phyloP scores from a whole-genome alignment of 2,888 invertebrate genomes.

The Altica lythri region DNA sequence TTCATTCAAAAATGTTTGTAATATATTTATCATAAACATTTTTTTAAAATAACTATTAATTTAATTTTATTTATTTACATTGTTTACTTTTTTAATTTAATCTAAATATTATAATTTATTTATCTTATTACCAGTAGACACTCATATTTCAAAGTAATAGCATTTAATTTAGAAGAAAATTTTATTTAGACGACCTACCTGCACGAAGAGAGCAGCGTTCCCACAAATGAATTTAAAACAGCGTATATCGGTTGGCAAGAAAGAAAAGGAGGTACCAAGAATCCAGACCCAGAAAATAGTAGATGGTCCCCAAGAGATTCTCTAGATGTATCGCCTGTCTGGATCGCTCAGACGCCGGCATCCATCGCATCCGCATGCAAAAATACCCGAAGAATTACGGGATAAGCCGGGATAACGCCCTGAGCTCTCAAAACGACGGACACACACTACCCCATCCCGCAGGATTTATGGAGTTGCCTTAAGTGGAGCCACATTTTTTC shows the following conservation, averaged over 20 bases:
- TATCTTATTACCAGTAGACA: too few relatives aligned
- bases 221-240: conserved; percentile 21
- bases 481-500: conserved; percentile 31
- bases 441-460: conserved; percentile 30
- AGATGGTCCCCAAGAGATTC: conserved; percentile 45
- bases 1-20: too few relatives aligned
- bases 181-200: too few relatives aligned
- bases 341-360: conserved; percentile 51
- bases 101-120: too few relatives aligned
- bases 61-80: too few relatives aligned
- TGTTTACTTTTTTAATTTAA: too few relatives aligned
- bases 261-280: conserved; percentile 32
- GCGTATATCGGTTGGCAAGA: not conserved
- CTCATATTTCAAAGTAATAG: too few relatives aligned
- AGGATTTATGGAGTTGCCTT: conserved; percentile 36
- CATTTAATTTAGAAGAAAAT: too few relatives aligned
- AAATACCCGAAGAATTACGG: conserved; percentile 43
- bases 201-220: too few relatives aligned
- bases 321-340: conserved; percentile 51
- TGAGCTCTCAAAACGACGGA: conserved; percentile 25
- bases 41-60: too few relatives aligned
- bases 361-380: conserved; percentile 52
- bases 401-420: conserved; percentile 38
- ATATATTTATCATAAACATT: too few relatives aligned
- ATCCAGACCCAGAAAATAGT: conserved; percentile 42